Evolutionary conservation across 2,797 vertebrate genomes (phyloP), one percentile per base, ranked within the genome.

Genomic region (Sebastiscus tertius): DNA sequence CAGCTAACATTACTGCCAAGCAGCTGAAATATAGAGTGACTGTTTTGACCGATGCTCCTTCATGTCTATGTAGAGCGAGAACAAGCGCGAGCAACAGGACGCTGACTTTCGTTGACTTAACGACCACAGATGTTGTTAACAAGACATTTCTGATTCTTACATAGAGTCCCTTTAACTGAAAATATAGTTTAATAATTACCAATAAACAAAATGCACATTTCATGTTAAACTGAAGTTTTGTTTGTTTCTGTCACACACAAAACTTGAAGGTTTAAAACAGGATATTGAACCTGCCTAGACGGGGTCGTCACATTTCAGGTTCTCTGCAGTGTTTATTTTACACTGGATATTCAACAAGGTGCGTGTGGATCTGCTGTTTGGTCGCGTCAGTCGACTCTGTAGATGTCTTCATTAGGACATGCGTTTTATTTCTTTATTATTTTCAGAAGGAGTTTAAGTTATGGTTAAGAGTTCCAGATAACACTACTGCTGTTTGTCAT

Each of bases 301-400:
- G 22, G 26, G 11, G 22, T 76, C 11, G 14, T 58, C 33, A 6
- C 4, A 34, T 70, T 83, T 85, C 31, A 54, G 4, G 64, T 60
- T 73, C 5, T 27, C 10, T 49, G 13, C 27, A 49, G 31, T 73
- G 29, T 80, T 76, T 24, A n/a, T 72, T 75, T 76, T 59, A 46
- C 22, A 26, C 56, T 75, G 54, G 18, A 65, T 71, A 59, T 64
- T 67, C 34, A 75, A 8, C 22, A 18, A 31, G 11, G 9, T 7
- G 24, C 64, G 5, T 68, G 4, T 63, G 16, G 22, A 24, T 33
- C 59, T 68, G 42, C 65, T 54, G 12, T 39, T 72, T 3, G 31
- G 12, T 61, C 6, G 2, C 22, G 12, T 65, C 8, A 4, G 1
- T 68, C 1, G 1, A 34, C 22, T 63, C 31, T 59, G 16, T 67